phyloP scores from a whole-genome alignment of 2,888 invertebrate genomes.

The Rhodophaea formosa region DNA sequence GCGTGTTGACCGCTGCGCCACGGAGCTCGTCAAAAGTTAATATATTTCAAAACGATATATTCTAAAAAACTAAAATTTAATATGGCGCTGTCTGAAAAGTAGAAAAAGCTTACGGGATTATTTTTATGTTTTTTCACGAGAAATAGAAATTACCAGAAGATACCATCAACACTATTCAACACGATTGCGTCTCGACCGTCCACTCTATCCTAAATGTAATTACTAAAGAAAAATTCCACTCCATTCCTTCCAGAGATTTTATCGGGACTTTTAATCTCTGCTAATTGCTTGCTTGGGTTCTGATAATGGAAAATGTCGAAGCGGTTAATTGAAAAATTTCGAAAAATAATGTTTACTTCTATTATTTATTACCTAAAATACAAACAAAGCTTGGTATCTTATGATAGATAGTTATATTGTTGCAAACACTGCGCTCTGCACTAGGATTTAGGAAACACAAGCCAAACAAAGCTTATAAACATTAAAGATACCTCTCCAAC shows the following conservation, averaged over 20 bases:
- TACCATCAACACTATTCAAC: neutral
- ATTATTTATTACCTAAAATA: neutral
- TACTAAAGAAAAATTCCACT: constrained; percentile 4
- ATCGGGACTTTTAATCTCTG: constrained; percentile 8
- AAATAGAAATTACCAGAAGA: neutral
- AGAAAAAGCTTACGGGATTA: neutral
- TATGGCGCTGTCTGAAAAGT: too few species aligned
- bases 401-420: too few species aligned
- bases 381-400: too few species aligned
- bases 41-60: too few species aligned
- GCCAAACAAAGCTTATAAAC: too few species aligned
- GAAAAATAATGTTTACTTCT: neutral
- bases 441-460: too few species aligned
- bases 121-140: neutral
- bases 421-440: too few species aligned
- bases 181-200: too few species aligned
- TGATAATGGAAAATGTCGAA: constrained; percentile 10
- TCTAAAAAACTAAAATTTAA: too few species aligned
- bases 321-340: neutral
- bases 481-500: too few species aligned
- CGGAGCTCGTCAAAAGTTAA: too few species aligned
- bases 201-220: neutral
- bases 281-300: constrained; percentile 8
- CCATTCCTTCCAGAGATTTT: neutral
- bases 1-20: too few species aligned